These are phyloP conservation scores for Gavia stellata DNA, from an alignment of 2,113 vertebrate species.

Conservation along the genomic window DNA sequence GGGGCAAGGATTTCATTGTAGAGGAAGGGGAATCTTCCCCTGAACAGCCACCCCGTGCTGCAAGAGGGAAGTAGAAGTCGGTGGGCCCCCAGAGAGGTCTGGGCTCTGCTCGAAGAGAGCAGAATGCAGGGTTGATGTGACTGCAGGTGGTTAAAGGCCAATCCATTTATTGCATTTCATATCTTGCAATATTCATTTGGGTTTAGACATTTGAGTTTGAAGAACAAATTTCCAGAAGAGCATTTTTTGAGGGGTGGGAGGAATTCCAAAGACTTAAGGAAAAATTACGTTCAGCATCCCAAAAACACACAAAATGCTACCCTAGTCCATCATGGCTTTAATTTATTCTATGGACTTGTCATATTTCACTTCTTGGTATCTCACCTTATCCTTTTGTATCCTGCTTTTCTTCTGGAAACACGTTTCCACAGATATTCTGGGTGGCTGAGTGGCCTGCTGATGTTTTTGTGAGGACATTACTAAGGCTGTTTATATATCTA, in stretches of 20 bases:
- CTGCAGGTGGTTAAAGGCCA: neutral
- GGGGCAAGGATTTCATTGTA: neutral
- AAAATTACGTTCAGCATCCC: neutral
- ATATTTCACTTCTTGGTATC: neutral
- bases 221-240: neutral
- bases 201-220: neutral
- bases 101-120: neutral
- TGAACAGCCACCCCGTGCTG: neutral
- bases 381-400: neutral
- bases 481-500: neutral
- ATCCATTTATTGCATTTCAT: neutral
- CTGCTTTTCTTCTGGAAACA: neutral
- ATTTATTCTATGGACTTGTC: neutral
- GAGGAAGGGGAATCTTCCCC: neutral
- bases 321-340: neutral
- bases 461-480: neutral
- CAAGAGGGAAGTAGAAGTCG: rapidly evolving
- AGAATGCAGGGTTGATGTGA: neutral
- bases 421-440: neutral
- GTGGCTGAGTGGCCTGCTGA: neutral
- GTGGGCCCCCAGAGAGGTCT: neutral
- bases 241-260: rapidly evolving
- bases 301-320: neutral
- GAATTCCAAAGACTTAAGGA: neutral
- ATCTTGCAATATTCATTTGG: neutral